Conservation (phyloP, 1,140 invertebrate genomes). For the Bradysia coprophila region DNA sequence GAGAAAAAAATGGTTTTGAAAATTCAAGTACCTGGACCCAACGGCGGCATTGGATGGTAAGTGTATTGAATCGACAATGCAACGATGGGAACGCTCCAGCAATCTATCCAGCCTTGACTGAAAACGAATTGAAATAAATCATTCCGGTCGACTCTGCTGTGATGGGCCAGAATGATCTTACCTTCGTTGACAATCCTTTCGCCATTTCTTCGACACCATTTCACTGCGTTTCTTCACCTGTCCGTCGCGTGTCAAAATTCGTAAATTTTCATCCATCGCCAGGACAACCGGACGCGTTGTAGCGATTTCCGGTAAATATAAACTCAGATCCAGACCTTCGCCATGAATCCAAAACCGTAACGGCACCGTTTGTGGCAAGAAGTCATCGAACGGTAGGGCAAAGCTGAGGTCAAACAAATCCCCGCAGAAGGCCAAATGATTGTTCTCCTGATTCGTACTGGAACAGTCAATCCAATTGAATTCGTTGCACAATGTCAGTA, state of each 20-base stretch:
- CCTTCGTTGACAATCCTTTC: constrained; percentile 62
- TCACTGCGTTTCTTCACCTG: constrained; percentile 32
- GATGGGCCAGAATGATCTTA: constrained; percentile 11
- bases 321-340: constrained; percentile 72
- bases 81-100: constrained; percentile 87
- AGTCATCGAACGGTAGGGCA: constrained; percentile 81
- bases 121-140: background rate
- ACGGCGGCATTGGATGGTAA: constrained; percentile 77
- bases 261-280: constrained; percentile 77
- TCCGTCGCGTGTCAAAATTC: constrained; percentile 61
- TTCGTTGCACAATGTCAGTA: constrained; percentile 86
- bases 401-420: constrained; percentile 86
- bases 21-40: too few species aligned
- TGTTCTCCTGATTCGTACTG: constrained; percentile 86
- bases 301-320: constrained; percentile 82
- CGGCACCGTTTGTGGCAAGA: constrained; percentile 69
- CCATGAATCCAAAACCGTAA: constrained; percentile 88
- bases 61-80: constrained; percentile 77
- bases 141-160: too few species aligned
- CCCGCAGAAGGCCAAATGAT: constrained; percentile 81
- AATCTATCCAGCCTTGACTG: constrained; percentile 72
- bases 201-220: constrained; percentile 58
- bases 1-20: too few species aligned
- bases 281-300: constrained; percentile 66
- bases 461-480: constrained; percentile 99